Evolutionary conservation across 2,797 vertebrate genomes (phyloP), one percentile per base, ranked within the genome.

Genomic region (Premnoplex brunnescens): DNA sequence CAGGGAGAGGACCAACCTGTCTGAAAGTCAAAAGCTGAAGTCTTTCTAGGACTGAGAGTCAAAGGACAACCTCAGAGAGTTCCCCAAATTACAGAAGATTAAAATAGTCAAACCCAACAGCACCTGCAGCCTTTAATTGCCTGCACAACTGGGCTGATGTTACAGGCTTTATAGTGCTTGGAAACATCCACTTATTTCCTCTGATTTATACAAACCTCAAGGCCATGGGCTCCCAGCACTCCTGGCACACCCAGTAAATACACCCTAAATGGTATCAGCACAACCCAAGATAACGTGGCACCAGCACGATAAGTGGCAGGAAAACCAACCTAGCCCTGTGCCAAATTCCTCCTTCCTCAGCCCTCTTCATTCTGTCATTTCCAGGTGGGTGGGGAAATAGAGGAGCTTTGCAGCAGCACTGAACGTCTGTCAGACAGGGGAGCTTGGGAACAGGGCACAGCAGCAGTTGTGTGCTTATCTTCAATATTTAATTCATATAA

Each of bases 361-460:
- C 43, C 51, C 27, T 72, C 51, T 64, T 51, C 56, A 27, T 16
- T 16, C 91, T 7, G 5, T 2, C 49, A 4, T 30, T 77, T 59
- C 72, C 89, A 91, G 72, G 56, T 39, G 49, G 37, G 41, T 49
- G 84, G 20, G 75, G 78, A 92, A 66, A 69, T 3, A 4, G 3
- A 37, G 27, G 78, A 85, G 87, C 39, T 82, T 26, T 63, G 67
- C 41, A 64, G 26, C n/a, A 73, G 63, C 79, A 14, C 49, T 6
- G 39, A 55, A 30, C 0, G 3, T 27, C 48, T 2, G 0, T 54
- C 77, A 68, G 44, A 30, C n/a, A 21, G 1, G 18, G 79, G 67
- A 68, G 19, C 26, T 36, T 12, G 15, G 56, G 64, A 55, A 13
- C 12, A 46, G 63, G 56, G 64, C 48, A 13, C 14, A 43, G 63